A percentile compares a stretch with the other conserved stretches of the same genome.
phyloP scores from a whole-genome alignment of 2,888 invertebrate genomes.

The Amphiduros pacificus region DNA sequence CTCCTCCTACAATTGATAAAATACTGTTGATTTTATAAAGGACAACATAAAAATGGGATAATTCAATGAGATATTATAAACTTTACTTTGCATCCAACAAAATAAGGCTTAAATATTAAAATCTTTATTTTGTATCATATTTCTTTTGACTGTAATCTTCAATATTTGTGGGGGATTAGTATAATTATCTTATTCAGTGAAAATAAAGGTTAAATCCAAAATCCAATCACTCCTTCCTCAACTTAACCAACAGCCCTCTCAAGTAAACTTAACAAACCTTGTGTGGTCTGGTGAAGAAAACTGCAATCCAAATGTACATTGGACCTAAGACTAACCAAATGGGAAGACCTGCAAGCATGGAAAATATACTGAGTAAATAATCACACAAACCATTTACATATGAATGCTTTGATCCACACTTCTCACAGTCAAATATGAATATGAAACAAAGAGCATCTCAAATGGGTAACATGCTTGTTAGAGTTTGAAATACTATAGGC shows the following conservation, averaged over 20 bases:
- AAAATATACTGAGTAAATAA: too few species aligned
- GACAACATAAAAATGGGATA: too few species aligned
- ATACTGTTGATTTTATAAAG: too few species aligned
- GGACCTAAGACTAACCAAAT: slow-evolving; percentile 76
- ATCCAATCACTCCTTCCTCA: background rate
- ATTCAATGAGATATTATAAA: too few species aligned
- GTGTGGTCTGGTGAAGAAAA: slow-evolving; percentile 89
- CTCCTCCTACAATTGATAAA: slow-evolving; percentile 65
- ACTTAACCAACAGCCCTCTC: background rate
- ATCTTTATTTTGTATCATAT: background rate
- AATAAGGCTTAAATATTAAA: background rate
- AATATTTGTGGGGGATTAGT: background rate
- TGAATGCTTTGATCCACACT: background rate
- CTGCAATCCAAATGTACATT: slow-evolving; percentile 81
- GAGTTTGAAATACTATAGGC: too few species aligned
- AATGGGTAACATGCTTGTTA: too few species aligned
- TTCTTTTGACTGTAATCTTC: background rate
- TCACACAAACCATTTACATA: background rate
- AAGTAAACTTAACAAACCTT: slow-evolving; percentile 81
- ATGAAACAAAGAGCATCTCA: too few species aligned
- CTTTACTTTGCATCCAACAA: too few species aligned
- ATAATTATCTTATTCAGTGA: background rate
- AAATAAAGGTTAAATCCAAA: background rate
- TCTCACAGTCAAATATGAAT: too few species aligned
- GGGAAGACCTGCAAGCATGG: slow-evolving; percentile 20